These are phyloP conservation scores for Orchesella cincta DNA, from an alignment of 1,140 invertebrate species.

Conservation along the genomic window DNA sequence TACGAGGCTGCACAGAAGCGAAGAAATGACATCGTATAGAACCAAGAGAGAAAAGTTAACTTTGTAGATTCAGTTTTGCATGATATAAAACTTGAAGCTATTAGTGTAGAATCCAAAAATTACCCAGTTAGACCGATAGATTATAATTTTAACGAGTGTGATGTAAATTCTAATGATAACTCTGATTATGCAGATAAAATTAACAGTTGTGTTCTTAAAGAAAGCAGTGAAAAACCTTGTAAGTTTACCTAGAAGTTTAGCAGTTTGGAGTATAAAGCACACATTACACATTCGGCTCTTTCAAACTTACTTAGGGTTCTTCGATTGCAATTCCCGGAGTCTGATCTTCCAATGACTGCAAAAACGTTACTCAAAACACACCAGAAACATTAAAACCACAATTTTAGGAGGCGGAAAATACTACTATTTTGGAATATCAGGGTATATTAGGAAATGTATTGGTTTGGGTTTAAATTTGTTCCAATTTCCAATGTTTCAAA, in stretches of 20 bases:
- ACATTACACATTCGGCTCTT: background rate
- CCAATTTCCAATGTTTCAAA: background rate
- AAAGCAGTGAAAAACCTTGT: background rate
- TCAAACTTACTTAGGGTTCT: background rate
- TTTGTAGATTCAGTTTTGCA: background rate
- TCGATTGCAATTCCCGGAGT: background rate
- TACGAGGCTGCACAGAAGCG: too few relatives aligned
- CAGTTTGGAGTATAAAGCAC: background rate
- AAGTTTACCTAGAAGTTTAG: background rate
- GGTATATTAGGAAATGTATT: too few relatives aligned
- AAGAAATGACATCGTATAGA: background rate
- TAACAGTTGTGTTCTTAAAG: background rate
- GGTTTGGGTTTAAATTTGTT: background rate
- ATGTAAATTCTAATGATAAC: background rate
- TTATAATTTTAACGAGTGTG: background rate
- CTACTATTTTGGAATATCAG: constrained; percentile 27
- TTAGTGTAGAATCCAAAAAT: background rate
- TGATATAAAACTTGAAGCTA: background rate
- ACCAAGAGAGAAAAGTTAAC: background rate
- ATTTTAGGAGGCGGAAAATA: background rate
- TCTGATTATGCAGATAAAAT: background rate
- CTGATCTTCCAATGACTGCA: background rate
- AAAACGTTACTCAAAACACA: background rate
- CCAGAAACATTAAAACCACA: background rate
- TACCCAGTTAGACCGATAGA: background rate